Percentiles rank a stretch among this genome's conserved stretches.
phyloP scores from a whole-genome alignment of 2,797 vertebrate genomes.

The Tragopan temminckii region DNA sequence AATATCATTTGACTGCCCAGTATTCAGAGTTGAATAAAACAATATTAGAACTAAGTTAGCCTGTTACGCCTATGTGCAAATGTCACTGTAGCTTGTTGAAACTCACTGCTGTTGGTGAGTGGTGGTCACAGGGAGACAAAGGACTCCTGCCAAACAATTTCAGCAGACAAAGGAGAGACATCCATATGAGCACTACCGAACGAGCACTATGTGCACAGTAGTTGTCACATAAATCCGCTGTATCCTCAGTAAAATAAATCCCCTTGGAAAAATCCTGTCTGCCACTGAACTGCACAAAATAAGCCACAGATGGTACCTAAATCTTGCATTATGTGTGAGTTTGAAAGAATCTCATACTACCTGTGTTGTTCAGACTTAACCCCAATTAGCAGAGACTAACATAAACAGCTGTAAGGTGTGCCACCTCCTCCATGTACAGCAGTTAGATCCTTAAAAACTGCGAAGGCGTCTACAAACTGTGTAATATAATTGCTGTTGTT shows the following conservation, averaged over 20 bases:
- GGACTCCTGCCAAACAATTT: background rate
- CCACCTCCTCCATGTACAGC: background rate
- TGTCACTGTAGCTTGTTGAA: background rate
- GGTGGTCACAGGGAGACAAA: background rate
- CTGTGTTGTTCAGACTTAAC: background rate
- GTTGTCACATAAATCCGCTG: background rate
- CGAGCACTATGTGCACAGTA: fast-evolving
- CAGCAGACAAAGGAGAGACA: background rate
- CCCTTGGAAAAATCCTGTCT: background rate
- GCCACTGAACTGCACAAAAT: background rate
- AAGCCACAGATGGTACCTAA: background rate
- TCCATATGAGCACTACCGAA: background rate
- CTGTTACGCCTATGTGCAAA: background rate
- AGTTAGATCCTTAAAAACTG: fast-evolving
- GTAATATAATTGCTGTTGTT: background rate
- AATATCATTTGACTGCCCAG: background rate
- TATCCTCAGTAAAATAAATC: background rate
- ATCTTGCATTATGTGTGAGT: background rate
- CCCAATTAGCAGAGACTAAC: background rate
- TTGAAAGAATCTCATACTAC: background rate
- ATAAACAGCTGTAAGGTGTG: fast-evolving
- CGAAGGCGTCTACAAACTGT: background rate
- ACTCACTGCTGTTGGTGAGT: background rate
- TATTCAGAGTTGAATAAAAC: background rate
- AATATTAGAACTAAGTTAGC: background rate